Base-by-base conservation (phyloP, 2,797 vertebrate species). In the Otolemur crassicaudatus region DNA sequence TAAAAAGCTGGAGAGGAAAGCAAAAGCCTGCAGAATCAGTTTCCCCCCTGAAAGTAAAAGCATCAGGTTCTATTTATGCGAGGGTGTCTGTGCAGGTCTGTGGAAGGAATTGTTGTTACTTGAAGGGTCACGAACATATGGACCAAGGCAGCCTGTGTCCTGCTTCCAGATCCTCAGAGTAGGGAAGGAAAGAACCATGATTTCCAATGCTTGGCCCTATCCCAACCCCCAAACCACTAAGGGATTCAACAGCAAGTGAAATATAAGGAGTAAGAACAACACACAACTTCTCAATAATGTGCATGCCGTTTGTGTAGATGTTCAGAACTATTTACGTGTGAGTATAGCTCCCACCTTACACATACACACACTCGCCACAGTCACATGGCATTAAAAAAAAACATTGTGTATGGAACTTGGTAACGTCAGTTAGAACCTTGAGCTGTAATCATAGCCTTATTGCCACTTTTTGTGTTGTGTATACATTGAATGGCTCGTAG, bases 241-340 rank as follows among this genome's bases (percentile, higher is more conserved):
- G 75, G 61, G 69, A 81, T 67, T 92, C n/a, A 34, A 61, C 49
- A 65, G 23, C 22, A 27, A 77, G 16, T 72, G n/a, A 53, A 72
- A 76, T 31, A 16, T n/a, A 79, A 85, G 23, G 37, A 53, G 46
- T 70, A 72, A 83, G 70, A 94, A 94, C n/a, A 89, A 90, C 83
- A 81, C 34, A 49, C 73, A 82, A 90, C 75, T 58, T 93, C 87
- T 94, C 65, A 34, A 53, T 82, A 79, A 31, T 1, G 34, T 97
- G 97, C 97, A 97, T 97, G 97, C 93, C 58, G 67, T 76, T 94
- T 58, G 76, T 92, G 81, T 96, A 86, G 84, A 46, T 80, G 61
- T 92, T 82, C 76, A 92, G 91, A 94, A 31, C 93, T 85, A 34
- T 40, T 3, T 91, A 31, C 46, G 83, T 93, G 90, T 95, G 94